phyloP scores from a whole-genome alignment of 2,797 vertebrate species.

The Pelochelys cantorii region DNA sequence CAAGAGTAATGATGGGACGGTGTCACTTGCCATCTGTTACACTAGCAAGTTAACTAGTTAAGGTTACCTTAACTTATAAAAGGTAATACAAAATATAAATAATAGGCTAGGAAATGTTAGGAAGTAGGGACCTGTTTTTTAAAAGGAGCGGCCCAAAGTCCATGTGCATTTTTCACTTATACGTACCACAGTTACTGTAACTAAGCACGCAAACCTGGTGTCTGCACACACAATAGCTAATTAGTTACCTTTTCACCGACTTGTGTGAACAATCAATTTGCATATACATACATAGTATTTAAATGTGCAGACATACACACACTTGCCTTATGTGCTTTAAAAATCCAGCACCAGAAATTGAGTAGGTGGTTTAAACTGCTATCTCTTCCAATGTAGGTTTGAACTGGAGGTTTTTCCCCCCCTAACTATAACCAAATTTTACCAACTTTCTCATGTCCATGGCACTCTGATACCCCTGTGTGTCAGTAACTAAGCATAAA shows the following conservation, averaged over 20 bases:
- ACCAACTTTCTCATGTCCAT: conserved; percentile 24
- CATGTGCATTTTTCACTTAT: conserved; percentile 50
- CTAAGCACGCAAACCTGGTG: not conserved
- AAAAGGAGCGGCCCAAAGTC: not conserved
- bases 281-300: conserved; percentile 25
- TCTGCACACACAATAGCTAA: not conserved
- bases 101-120: conserved; percentile 62
- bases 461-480: conserved; percentile 16
- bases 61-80: conserved; percentile 70
- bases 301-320: conserved; percentile 23
- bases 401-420: not conserved
- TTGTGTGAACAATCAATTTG: conserved; percentile 28
- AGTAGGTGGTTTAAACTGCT: not conserved
- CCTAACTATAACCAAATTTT: not conserved
- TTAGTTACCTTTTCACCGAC: not conserved
- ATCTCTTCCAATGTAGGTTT: conserved; percentile 43
- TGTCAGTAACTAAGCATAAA: conserved; percentile 9
- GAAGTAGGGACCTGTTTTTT: conserved; percentile 4
- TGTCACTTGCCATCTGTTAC: conserved; percentile 59
- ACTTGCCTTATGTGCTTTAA: conserved; percentile 50
- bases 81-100: conserved; percentile 75
- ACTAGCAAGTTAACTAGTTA: conserved; percentile 34
- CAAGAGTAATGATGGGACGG: not conserved
- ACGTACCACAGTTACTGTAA: conserved; percentile 24
- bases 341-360: conserved; percentile 31